Evolutionary conservation across 2,888 invertebrate genomes (phyloP), one percentile per base, ranked within the genome.

Genomic region (Melieria omissa): DNA sequence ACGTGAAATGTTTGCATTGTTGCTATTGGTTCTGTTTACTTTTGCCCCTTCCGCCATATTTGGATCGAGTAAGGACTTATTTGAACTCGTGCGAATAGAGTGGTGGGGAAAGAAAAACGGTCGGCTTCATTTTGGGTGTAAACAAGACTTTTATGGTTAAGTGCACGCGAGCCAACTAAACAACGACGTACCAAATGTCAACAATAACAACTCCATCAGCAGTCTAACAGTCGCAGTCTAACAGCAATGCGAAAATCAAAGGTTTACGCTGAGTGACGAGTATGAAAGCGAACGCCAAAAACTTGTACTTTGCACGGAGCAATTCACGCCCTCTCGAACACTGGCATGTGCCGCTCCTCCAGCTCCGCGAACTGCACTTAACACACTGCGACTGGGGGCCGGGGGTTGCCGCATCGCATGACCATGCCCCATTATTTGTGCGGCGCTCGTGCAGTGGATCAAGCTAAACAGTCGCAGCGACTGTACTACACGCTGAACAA

Each of bases 401-500:
- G 14, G n/a, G 52, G 29, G 58, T 58, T 29, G 4, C 16, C 29
- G 10, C 46, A 57, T 70, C n/a, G 68, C 70, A 70, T 70, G 70
- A 45, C 63, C 70, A 70, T 70, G 70, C 63, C 62, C 57, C 63
- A 70, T 70, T 64, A 64, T 45, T 14, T 29, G 41, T 64, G 47
- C 61, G 61, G 45, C 29, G 29, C 29, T 54, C 54, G 54, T 68
- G 68, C 45, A 70, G 57, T 64, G 63, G 42, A 42, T 42, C 61
- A 61, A 60, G 61, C 61, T 61, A 68, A 60, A 61, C 49, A 60
- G 57, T 66, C 44, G 58, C 58, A 57, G 57, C 66, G n/a, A 66
- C 66, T 66, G 66, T 66, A 66, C 66, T 58, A 46, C 66, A 60
- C 49, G 10, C 41, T n/a, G 16, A 46, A 29, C 16, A 62, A 10